A percentile compares a stretch with the other conserved stretches of the same genome.
Evolutionary conservation across 2,797 vertebrate species (phyloP).

Genomic region (Ptychadena robeensis): DNA sequence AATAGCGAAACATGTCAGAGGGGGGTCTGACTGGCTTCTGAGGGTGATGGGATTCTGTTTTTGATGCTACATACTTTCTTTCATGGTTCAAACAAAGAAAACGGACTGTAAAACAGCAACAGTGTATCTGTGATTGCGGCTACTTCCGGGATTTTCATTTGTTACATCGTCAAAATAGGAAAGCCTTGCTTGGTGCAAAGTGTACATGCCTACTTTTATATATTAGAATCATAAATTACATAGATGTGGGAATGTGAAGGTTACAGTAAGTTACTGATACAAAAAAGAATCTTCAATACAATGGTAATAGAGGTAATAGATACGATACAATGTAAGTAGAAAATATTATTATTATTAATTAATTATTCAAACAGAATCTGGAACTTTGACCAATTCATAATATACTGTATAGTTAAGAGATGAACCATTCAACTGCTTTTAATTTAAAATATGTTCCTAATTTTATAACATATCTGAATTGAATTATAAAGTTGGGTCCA

Average conservation of each 20-base stretch:
- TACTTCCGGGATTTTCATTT: no score
- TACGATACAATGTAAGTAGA: neutral
- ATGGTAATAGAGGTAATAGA: neutral
- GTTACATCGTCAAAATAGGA: no score
- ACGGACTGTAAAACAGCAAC: no score
- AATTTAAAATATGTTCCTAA: slow-evolving; percentile 1
- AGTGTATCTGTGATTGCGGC: no score
- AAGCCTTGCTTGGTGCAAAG: neutral
- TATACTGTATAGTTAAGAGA: neutral
- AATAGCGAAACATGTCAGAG: no score
- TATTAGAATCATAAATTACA: neutral
- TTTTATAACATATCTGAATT: slow-evolving; percentile 15
- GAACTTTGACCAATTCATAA: neutral
- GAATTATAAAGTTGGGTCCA: slow-evolving; percentile 11
- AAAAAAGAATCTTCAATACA: no score
- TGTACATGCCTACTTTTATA: neutral
- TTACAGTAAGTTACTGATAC: neutral
- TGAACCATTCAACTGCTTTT: slow-evolving; percentile 3
- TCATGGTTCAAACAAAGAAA: no score
- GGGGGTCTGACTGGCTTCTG: no score
- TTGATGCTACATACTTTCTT: no score
- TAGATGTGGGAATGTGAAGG: neutral
- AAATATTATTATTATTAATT: neutral
- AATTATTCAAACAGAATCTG: neutral
- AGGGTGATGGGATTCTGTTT: no score